phyloP scores from a whole-genome alignment of 2,113 vertebrate species.

The Propithecus coquereli region DNA sequence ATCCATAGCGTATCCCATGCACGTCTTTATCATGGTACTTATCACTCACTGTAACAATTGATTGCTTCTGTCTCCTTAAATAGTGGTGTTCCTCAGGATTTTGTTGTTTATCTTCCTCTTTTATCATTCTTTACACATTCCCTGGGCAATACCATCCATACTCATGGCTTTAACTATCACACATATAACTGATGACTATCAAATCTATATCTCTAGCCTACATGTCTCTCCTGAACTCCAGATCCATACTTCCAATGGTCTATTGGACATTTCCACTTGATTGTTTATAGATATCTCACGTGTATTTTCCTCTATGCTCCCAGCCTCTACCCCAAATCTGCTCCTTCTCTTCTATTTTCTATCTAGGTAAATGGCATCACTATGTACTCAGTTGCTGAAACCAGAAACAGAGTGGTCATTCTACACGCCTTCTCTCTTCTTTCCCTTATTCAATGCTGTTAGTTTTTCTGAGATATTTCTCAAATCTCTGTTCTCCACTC shows the following conservation, averaged over 20 bases:
- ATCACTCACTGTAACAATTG: background rate
- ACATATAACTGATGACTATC: background rate
- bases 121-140: background rate
- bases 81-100: background rate
- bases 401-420: background rate
- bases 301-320: background rate
- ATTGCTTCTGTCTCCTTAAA: conserved; percentile 15
- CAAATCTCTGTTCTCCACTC: background rate
- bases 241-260: background rate
- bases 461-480: background rate
- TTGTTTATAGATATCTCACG: background rate
- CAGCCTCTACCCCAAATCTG: background rate
- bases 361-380: background rate
- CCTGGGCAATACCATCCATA: background rate
- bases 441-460: background rate
- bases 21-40: conserved; percentile 14
- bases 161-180: background rate
- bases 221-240: conserved; percentile 14
- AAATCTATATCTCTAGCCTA: background rate
- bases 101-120: conserved; percentile 2
- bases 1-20: background rate
- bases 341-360: background rate
- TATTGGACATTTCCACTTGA: background rate
- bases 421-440: background rate
- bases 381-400: background rate